Base-by-base conservation (phyloP, 2,888 invertebrate genomes). In the Acrocyrtus sp. region DNA sequence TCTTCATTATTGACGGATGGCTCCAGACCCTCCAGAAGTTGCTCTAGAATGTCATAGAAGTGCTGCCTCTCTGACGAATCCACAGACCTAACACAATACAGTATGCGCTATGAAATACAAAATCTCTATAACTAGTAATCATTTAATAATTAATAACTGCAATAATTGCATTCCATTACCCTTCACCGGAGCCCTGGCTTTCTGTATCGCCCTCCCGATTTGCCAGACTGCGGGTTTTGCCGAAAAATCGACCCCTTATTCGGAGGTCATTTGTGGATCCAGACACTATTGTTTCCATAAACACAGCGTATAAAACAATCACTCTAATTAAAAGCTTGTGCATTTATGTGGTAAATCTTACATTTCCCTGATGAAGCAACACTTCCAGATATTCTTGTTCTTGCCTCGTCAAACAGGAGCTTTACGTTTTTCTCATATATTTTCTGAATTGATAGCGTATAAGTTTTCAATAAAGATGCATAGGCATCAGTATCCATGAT, bases 401-500 rank as follows among this genome's bases (percentile, higher is more conserved):
- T 89, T 19, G 93, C 93, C 80, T 88, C 87, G 78, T 94, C 94
- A 84, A 94, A 90, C 82, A 95, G 91, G 67, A 88, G 88, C 80
- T 88, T 90, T 68, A 95, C 88, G 85, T 94, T 95, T 81, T 94
- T 89, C 83, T 95, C 95, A 85, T 96, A 95, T 69, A 95, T 88
- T 85, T 94, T 94, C 82, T 93, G 90, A 83, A 96, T 88, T 56
- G 93, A 92, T 78, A 88, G 87, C 39, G 91, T 92, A 85, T 97
- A 96, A 48, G 87, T 93, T 85, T 91, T 91, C 56, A 90, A 89
- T 17, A 97, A 88, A 47, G 91, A 92, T 63, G 89, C 88, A 85
- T 94, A 97, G 0, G 92, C 90, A 82, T 91, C 90, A 66, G 89
- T 88, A 85, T 96, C 95, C 89, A 95, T 91, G 26, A 90, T 90